Conservation (phyloP, 2,113 vertebrate species). For the Vimba vimba region DNA sequence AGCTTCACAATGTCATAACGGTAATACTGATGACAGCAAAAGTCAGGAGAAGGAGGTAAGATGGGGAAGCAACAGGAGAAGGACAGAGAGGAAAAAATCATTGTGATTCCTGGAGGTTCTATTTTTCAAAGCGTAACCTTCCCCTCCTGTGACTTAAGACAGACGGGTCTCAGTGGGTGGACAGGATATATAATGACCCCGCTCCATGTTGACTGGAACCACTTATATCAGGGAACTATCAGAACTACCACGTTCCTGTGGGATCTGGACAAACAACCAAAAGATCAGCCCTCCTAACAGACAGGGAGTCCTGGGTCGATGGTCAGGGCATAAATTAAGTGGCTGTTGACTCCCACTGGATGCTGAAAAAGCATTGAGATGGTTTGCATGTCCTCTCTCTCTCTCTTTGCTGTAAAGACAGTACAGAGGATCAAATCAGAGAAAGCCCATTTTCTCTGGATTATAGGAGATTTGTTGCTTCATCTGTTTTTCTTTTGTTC, state of each 20-base stretch:
- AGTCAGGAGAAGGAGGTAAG: neutral
- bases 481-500: constrained; percentile 38
- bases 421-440: neutral
- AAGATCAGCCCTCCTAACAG: neutral
- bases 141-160: constrained; percentile 12
- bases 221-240: constrained; percentile 33
- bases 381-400: constrained; percentile 14
- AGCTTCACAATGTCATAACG: constrained; percentile 25
- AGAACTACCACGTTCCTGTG: neutral
- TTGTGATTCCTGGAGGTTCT: constrained; percentile 20
- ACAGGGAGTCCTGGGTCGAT: neutral
- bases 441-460: constrained; percentile 32
- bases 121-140: constrained; percentile 20
- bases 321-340: constrained; percentile 3
- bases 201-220: constrained; percentile 38
- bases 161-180: constrained; percentile 22
- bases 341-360: neutral
- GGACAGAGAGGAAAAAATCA: neutral
- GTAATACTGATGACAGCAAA: neutral
- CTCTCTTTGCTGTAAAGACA: constrained; percentile 1
- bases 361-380: constrained; percentile 1
- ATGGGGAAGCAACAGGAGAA: neutral
- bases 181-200: constrained; percentile 31
- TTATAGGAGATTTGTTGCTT: constrained; percentile 12
- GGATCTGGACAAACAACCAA: neutral